Conservation (phyloP, 2,797 vertebrate genomes). For the Bovichtus diacanthus region DNA sequence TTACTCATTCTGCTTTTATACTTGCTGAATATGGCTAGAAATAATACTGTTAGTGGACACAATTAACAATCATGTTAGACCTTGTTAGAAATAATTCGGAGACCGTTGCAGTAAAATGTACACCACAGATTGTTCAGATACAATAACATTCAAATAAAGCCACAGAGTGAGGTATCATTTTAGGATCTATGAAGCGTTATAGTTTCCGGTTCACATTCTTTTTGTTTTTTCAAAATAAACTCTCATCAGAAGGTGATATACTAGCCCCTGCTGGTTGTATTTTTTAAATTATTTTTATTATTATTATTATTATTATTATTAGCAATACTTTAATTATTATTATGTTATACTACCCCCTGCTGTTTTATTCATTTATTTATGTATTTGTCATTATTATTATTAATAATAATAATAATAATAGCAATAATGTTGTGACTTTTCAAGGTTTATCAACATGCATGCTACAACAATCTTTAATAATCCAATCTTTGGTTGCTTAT, state of each 20-base stretch:
- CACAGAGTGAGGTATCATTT: neutral
- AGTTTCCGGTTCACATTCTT: slow-evolving; percentile 57
- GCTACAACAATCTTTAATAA: neutral
- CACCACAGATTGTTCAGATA: neutral
- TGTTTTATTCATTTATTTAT: no score
- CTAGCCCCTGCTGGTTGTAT: slow-evolving; percentile 17
- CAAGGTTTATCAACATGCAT: no score
- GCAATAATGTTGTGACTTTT: no score
- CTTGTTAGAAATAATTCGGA: neutral
- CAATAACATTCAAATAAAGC: neutral
- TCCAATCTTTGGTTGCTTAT: neutral
- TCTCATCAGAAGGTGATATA: neutral
- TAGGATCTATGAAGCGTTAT: slow-evolving; percentile 34
- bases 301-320: no score
- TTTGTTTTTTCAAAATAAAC: slow-evolving; percentile 31
- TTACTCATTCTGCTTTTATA: neutral
- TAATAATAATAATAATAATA: no score
- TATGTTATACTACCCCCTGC: no score
- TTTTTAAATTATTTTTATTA: no score
- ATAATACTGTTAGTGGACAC: neutral
- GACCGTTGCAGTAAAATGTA: neutral
- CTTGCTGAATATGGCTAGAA: no score
- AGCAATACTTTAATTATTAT: no score
- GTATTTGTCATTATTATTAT: no score
- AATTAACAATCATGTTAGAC: neutral